Conservation (phyloP, 2,113 vertebrate species). For the Perccottus glenii region DNA sequence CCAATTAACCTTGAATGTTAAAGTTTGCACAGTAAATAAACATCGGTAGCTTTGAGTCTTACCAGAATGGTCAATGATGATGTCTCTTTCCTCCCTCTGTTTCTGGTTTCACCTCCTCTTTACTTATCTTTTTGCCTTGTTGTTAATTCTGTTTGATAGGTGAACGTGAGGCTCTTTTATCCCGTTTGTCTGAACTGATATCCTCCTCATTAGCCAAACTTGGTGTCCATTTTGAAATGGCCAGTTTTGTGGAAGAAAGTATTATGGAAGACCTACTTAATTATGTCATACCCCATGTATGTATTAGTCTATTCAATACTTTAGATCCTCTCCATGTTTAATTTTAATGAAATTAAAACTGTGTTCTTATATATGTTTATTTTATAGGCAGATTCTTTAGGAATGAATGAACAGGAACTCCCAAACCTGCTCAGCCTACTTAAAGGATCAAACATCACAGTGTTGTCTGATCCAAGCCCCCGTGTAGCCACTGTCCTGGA, state of each 20-base stretch:
- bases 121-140: not conserved
- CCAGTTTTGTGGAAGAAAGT: conserved; percentile 83
- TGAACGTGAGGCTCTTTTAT: conserved; percentile 76
- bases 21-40: too few relatives aligned
- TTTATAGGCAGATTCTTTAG: conserved; percentile 79
- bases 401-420: conserved; percentile 88
- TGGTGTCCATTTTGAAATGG: conserved; percentile 85
- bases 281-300: conserved; percentile 75
- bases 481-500: conserved; percentile 85
- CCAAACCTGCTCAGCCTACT: conserved; percentile 84
- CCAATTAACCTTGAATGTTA: not conserved
- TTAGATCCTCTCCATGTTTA: not conserved
- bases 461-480: conserved; percentile 84
- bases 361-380: conserved; percentile 7
- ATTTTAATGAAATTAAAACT: not conserved
- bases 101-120: too few relatives aligned
- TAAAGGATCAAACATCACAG: conserved; percentile 80
- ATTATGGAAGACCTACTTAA: conserved; percentile 80
- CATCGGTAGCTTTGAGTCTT: too few relatives aligned
- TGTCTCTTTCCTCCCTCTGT: too few relatives aligned
- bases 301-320: conserved; percentile 19
- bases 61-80: too few relatives aligned
- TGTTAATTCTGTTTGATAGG: conserved; percentile 54
- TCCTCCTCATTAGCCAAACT: conserved; percentile 71
- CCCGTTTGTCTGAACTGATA: conserved; percentile 71